A percentile compares a stretch with the other conserved stretches of the same genome.
Conservation (phyloP, 2,113 vertebrate genomes). For the Hippocampus mohnikei region DNA sequence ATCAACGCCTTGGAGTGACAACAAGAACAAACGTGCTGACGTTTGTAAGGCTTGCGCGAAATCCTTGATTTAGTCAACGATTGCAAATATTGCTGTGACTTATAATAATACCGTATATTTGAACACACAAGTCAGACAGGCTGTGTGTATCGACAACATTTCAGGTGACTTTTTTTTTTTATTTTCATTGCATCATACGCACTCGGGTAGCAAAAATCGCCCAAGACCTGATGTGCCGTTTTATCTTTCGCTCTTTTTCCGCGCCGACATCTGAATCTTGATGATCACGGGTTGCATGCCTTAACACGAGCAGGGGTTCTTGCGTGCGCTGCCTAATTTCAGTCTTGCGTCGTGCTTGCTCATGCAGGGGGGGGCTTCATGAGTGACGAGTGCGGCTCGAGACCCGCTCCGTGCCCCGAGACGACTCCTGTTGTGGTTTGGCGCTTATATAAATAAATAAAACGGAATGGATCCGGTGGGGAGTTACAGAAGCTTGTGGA, state of each 20-base stretch:
- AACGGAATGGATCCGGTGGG: no score
- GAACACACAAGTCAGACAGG: background rate
- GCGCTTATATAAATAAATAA: background rate
- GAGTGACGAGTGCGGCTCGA: background rate
- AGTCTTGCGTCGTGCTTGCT: background rate
- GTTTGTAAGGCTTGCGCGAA: background rate
- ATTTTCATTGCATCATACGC: background rate
- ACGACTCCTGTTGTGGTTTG: background rate
- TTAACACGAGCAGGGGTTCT: background rate
- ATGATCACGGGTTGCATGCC: background rate
- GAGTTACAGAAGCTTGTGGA: background rate
- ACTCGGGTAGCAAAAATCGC: background rate
- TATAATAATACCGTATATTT: no score
- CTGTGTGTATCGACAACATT: background rate
- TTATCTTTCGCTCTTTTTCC: no score
- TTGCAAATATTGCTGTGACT: conserved; percentile 12
- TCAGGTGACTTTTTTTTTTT: background rate
- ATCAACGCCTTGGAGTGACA: background rate
- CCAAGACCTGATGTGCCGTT: background rate
- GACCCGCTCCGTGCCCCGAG: conserved; percentile 11
- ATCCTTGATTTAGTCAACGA: background rate
- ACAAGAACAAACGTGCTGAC: background rate
- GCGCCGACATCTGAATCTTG: background rate
- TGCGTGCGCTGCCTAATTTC: background rate
- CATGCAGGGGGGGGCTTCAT: background rate